Evolutionary conservation across 1,140 invertebrate species (phyloP).

Genomic region (Microplitis mediator): DNA sequence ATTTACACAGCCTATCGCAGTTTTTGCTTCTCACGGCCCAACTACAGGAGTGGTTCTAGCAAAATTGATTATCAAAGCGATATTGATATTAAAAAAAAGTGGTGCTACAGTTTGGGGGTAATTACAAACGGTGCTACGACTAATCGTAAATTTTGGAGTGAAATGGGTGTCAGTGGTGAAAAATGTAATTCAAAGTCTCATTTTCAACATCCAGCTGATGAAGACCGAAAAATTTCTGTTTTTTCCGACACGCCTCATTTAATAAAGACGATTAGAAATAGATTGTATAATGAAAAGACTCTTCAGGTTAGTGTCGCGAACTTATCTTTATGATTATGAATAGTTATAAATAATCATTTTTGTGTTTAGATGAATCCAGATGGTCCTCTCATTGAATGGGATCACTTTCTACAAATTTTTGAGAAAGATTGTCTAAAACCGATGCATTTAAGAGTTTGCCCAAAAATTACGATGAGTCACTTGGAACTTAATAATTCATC

Average conservation of each 20-base stretch:
- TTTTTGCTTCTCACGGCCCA: constrained; percentile 23
- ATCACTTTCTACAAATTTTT: too few relatives aligned
- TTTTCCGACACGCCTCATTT: constrained; percentile 13
- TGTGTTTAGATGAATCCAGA: constrained; percentile 18
- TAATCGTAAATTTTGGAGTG: constrained; percentile 23
- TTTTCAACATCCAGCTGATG: constrained; percentile 28
- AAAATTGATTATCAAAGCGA: constrained; percentile 21
- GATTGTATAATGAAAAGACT: neutral
- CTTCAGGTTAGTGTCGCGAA: neutral
- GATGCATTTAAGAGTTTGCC: too few relatives aligned
- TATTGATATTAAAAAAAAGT: constrained; percentile 12
- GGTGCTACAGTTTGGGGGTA: constrained; percentile 3
- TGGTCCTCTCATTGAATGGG: neutral
- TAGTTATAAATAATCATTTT: neutral
- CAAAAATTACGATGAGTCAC: too few relatives aligned
- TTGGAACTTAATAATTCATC: too few relatives aligned
- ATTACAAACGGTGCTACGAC: neutral
- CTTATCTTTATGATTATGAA: neutral
- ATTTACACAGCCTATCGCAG: constrained; percentile 22
- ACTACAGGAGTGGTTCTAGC: constrained; percentile 13
- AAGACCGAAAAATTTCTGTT: constrained; percentile 28
- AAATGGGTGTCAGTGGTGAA: constrained; percentile 10
- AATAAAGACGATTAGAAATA: constrained; percentile 20
- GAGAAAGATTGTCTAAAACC: too few relatives aligned
- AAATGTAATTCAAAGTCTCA: neutral